These are phyloP conservation scores for Callinectes sapidus DNA, from an alignment of 2,888 invertebrate species.

Conservation along the genomic window DNA sequence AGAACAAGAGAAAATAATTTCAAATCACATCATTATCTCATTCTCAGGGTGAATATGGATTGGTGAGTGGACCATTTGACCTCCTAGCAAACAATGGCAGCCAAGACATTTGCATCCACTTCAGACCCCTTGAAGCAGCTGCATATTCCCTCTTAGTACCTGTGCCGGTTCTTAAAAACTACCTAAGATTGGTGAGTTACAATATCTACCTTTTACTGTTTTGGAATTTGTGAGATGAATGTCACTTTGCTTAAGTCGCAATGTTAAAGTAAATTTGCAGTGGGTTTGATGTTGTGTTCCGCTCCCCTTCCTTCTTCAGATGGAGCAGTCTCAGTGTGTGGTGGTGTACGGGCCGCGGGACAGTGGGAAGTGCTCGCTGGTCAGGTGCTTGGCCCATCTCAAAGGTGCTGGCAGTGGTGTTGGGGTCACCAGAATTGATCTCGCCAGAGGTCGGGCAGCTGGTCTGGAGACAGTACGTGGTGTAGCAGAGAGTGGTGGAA, in stretches of 20 bases:
- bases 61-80: conserved; percentile 67
- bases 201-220: neutral
- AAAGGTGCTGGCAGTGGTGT: conserved; percentile 33
- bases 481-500: conserved; percentile 59
- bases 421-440: conserved; percentile 46
- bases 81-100: conserved; percentile 60
- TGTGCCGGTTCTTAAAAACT: conserved; percentile 64
- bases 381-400: conserved; percentile 54
- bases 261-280: neutral
- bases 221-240: neutral
- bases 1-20: neutral
- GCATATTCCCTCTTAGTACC: conserved; percentile 67
- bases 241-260: neutral
- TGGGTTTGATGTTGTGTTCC: neutral
- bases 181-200: conserved; percentile 62
- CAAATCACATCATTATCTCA: neutral
- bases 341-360: conserved; percentile 68
- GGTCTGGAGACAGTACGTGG: conserved; percentile 55
- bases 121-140: conserved; percentile 56
- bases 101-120: conserved; percentile 63
- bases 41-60: conserved; percentile 65
- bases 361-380: conserved; percentile 67
- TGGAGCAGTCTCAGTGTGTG: conserved; percentile 70
- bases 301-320: conserved; percentile 42
- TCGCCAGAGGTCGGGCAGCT: conserved; percentile 48